Evolutionary conservation across 2,113 vertebrate species (phyloP).

Genomic region (Mustelus asterias): DNA sequence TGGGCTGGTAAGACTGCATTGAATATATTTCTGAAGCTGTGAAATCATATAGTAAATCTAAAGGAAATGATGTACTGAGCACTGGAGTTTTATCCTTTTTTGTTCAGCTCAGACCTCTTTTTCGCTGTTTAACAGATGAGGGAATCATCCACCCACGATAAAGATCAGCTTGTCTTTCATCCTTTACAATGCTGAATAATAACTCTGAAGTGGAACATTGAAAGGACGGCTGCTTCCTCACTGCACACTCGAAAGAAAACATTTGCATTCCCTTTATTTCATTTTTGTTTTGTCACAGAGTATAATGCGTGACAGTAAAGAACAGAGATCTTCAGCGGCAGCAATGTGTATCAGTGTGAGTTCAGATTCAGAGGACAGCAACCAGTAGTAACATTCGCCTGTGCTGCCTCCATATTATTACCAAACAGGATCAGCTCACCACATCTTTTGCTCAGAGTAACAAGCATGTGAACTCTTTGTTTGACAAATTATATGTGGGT

Average conservation of each 20-base stretch:
- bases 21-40: slow-evolving; percentile 56
- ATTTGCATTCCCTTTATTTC: slow-evolving; percentile 43
- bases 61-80: slow-evolving; percentile 47
- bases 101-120: slow-evolving; percentile 48
- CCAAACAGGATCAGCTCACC: neutral
- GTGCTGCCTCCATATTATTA: neutral
- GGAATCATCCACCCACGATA: slow-evolving; percentile 51
- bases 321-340: neutral
- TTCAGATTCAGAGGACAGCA: neutral
- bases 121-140: slow-evolving; percentile 60
- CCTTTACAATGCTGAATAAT: slow-evolving; percentile 55
- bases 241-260: slow-evolving; percentile 43
- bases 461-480: slow-evolving; percentile 54
- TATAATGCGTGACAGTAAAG: neutral
- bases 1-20: slow-evolving; percentile 64
- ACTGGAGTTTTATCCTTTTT: slow-evolving; percentile 42
- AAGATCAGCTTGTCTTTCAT: slow-evolving; percentile 48
- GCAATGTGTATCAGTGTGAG: neutral
- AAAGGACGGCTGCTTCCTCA: slow-evolving; percentile 48
- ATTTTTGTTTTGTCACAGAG: slow-evolving; percentile 34
- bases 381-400: neutral
- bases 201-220: slow-evolving; percentile 48
- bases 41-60: slow-evolving; percentile 56
- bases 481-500: slow-evolving; percentile 52
- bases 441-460: slow-evolving; percentile 15